Base-by-base conservation (phyloP, 2,888 invertebrate species). In the Parapristionchus giblindavisi region DNA sequence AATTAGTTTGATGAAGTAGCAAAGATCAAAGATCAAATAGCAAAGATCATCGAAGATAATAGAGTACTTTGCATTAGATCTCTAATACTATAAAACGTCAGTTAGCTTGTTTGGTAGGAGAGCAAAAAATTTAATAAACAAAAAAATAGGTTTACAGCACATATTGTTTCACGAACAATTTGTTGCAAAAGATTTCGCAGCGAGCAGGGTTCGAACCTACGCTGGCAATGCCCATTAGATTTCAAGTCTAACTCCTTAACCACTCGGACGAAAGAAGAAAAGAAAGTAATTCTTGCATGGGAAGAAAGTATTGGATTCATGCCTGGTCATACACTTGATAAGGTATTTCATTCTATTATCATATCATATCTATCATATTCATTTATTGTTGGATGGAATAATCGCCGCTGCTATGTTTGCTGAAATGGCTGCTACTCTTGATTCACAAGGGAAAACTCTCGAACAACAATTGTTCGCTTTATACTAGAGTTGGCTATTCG, bases 281-380 rank as follows among this genome's bases (percentile, higher is more conserved):
- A 94, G 85, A 89, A 81, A 14, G 93, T 96, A 0, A 89, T 99
- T 72, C 95, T 97, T 89, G 96, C 96, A 0, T 99, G 94, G 89
- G 99, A 99, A 88, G 99, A 99, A 90, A 97, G 98, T 0, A 97
- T 99, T 87, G 99, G 91, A 88, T 87, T 94, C 88, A 97, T 99
- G 97, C 83, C 87, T 8, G 87, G 87, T 43, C 81, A 82, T 34
- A 84, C 86, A 0, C 60, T 96, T 3, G 99, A 99, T 88, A 99
- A 99, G 75, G 79, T 79, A n/a, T n/a, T n/a, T n/a, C n/a, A n/a
- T 14, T 43, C 43, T 14, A 43, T 14, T 43, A 43, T 17, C 8
- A 43, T 43, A 5, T 34, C 32, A 21, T 43, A 51, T 70, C n/a
- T n/a, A n/a, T n/a, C n/a, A n/a, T n/a, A n/a, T n/a, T n/a, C n/a